phyloP scores from a whole-genome alignment of 2,888 invertebrate species.

The Scaptomyza cyrtandrae region DNA sequence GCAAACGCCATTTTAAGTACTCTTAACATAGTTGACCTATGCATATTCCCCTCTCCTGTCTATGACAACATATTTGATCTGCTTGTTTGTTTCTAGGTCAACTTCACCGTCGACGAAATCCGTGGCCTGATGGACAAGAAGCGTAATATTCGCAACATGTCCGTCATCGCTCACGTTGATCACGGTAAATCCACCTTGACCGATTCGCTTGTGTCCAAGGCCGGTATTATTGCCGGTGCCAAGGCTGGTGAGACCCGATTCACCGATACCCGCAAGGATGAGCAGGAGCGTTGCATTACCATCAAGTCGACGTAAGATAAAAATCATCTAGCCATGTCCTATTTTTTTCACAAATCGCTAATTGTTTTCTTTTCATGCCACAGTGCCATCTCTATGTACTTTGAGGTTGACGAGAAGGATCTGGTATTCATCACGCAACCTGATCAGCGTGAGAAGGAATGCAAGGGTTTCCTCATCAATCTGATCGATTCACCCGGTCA shows the following conservation, averaged over 20 bases:
- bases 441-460: constrained; percentile 95
- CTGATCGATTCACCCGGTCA: constrained; percentile 99
- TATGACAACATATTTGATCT: constrained; percentile 48
- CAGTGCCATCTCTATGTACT: constrained; percentile 99
- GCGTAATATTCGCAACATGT: constrained; percentile 99
- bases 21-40: background rate
- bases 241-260: constrained; percentile 99
- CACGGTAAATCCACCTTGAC: constrained; percentile 99
- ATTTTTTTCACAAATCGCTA: background rate
- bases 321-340: background rate
- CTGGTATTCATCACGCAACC: constrained; percentile 95
- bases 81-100: constrained; percentile 90
- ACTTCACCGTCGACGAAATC: constrained; percentile 99
- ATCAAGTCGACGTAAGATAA: constrained; percentile 95
- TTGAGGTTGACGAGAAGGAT: constrained; percentile 98
- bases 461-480: constrained; percentile 99
- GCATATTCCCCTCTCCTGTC: constrained; percentile 63
- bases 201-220: constrained; percentile 99
- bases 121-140: constrained; percentile 99
- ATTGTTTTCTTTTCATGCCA: constrained; percentile 81
- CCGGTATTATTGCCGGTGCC: constrained; percentile 99
- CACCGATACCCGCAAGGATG: constrained; percentile 99
- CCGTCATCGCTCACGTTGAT: constrained; percentile 99
- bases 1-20: constrained; percentile 74
- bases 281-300: constrained; percentile 99